Evolutionary conservation across 2,797 vertebrate genomes (phyloP), one percentile per base, ranked within the genome.

Genomic region (Pangasius djambal): DNA sequence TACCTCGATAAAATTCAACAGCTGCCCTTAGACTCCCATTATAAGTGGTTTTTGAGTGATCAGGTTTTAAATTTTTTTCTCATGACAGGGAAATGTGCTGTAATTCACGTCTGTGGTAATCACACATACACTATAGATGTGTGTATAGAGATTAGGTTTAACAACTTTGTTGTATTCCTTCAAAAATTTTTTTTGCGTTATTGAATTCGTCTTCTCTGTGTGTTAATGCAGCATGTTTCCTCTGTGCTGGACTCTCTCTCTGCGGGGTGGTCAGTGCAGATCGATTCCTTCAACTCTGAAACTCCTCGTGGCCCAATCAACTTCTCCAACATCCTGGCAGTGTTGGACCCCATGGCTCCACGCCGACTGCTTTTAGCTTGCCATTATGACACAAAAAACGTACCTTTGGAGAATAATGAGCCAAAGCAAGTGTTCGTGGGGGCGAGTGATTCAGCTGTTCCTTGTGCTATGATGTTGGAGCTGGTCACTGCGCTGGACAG

Each of bases 391-490:
- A 97, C 98, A 4, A 99, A 99, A 93, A 93, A 93, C 37, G 92
- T 98, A 81, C 95, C 96, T 0, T 85, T 90, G 0, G 95, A 95
- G 85, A 75, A 93, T 0, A 87, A 72, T 0, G 79, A 92, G 57
- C 93, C 95, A 0, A 93, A 93, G 88, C 95, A 88, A 72, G 92
- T 95, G 7, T 99, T 98, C 52, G 83, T 99, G 48, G 98, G 98
- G 2, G 98, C 97, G 82, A 98, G 97, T 0, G 98, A 99, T 92
- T 98, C 98, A 0, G 98, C 98, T 0, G 97, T 99, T 69, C 97
- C 98, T 65, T 99, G 98, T 0, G 96, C 98, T 40, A 96, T 99
- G 92, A 96, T 99, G 57, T 94, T 99, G 91, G 98, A 99, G 92
- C 94, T 98, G n/a, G 97, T 93, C 1, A 94, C 96, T 0, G 96